Evolutionary conservation across 92 coral and sea anemone genomes (phyloP).

Genomic region (Porites divaricata): DNA sequence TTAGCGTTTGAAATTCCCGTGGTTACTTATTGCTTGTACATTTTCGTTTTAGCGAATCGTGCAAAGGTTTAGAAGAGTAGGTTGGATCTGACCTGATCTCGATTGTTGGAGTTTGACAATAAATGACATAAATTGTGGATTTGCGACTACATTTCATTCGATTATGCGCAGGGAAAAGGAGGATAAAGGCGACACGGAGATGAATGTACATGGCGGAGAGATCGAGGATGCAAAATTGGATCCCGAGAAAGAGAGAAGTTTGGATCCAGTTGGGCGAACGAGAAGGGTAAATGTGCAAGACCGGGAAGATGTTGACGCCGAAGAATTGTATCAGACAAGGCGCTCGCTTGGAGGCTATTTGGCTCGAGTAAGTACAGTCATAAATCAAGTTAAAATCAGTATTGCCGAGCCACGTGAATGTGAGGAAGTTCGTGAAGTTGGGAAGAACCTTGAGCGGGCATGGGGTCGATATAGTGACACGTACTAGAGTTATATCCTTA

Average conservation of each 20-base stretch:
- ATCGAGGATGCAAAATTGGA: not conserved
- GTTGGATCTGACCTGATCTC: too few relatives aligned
- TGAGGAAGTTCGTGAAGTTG: conserved; percentile 20
- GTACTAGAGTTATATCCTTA: not conserved
- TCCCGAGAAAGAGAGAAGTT: not conserved
- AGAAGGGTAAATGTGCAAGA: conserved; percentile 25
- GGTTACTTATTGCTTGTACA: too few relatives aligned
- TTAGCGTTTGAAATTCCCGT: too few relatives aligned
- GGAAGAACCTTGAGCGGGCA: conserved; percentile 32
- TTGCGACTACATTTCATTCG: too few relatives aligned
- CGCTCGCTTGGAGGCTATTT: conserved; percentile 46
- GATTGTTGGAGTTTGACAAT: too few relatives aligned
- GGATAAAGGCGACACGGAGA: not conserved
- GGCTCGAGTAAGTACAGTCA: conserved; percentile 38
- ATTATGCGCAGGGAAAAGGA: too few relatives aligned
- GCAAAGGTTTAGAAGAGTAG: too few relatives aligned
- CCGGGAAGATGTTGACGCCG: conserved; percentile 30
- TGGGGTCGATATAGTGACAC: conserved; percentile 20
- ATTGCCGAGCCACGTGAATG: conserved; percentile 2
- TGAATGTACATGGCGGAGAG: conserved; percentile 9
- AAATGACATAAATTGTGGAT: too few relatives aligned
- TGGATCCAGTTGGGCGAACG: conserved; percentile 1
- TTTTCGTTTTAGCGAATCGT: too few relatives aligned
- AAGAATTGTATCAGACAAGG: conserved; percentile 15
- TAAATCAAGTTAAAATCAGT: conserved; percentile 14